Evolutionary conservation across 2,113 vertebrate species (phyloP).

Genomic region (Myanophis thanlyinensis): DNA sequence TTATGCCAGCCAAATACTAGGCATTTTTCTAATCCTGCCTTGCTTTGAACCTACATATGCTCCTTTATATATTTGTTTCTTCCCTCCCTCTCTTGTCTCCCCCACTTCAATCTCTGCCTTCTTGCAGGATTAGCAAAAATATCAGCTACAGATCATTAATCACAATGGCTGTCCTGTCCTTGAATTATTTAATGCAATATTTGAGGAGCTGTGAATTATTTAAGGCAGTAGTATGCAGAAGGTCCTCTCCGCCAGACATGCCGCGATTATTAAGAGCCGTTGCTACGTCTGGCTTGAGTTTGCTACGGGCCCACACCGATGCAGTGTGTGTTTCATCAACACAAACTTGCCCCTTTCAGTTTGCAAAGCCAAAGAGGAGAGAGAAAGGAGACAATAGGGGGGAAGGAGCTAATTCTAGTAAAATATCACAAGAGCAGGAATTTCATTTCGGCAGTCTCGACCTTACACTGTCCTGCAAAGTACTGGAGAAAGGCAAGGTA

Average conservation of each 20-base stretch:
- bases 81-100: no score
- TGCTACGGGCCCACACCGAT: conserved; percentile 29
- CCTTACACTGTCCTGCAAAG: not conserved
- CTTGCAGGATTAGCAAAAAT: conserved; percentile 69
- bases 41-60: conserved; percentile 29
- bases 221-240: conserved; percentile 53
- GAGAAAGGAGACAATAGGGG: not conserved
- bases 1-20: conserved; percentile 1
- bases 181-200: conserved; percentile 71
- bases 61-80: conserved; percentile 56
- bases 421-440: not conserved
- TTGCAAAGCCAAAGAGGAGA: not conserved
- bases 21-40: conserved; percentile 39
- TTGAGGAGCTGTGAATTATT: conserved; percentile 66
- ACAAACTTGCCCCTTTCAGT: not conserved
- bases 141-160: conserved; percentile 68
- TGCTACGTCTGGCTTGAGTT: conserved; percentile 57
- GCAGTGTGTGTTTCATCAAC: conserved; percentile 20
- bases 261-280: conserved; percentile 63
- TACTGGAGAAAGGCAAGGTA: not conserved
- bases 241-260: conserved; percentile 62
- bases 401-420: not conserved
- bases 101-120: conserved; percentile 35
- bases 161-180: conserved; percentile 57
- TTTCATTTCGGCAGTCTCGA: not conserved